phyloP scores from a whole-genome alignment of 2,113 vertebrate genomes.

The Microcebus griseorufus region DNA sequence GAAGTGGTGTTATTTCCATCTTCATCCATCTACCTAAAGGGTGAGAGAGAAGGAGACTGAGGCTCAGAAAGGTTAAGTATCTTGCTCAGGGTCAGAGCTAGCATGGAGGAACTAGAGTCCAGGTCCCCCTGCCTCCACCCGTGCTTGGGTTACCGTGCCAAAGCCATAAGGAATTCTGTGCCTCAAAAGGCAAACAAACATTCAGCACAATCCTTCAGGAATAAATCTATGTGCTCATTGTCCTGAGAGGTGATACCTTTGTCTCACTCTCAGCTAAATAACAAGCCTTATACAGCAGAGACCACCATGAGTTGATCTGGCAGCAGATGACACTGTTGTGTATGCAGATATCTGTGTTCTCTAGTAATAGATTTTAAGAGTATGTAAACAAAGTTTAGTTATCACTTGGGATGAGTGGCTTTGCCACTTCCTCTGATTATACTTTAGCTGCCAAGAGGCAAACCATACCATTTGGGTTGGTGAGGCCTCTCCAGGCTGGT shows the following conservation, averaged over 20 bases:
- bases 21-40: neutral
- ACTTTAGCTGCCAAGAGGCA: neutral
- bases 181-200: neutral
- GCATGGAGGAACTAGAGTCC: neutral
- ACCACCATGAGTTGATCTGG: neutral
- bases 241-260: neutral
- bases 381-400: neutral
- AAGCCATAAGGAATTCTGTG: neutral
- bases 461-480: neutral
- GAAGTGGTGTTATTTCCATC: neutral
- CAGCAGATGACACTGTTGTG: neutral
- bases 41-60: neutral
- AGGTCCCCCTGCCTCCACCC: neutral
- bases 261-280: neutral
- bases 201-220: neutral
- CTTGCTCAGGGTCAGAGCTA: neutral
- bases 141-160: neutral
- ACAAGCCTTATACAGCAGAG: neutral
- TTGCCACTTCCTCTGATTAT: neutral
- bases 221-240: neutral
- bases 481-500: neutral
- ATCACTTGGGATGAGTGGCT: neutral
- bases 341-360: neutral
- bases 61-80: neutral
- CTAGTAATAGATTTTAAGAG: neutral